Evolutionary conservation across 1,140 invertebrate species (phyloP), one percentile per base, ranked within the genome.

Genomic region (Acromyrmex charruanus): DNA sequence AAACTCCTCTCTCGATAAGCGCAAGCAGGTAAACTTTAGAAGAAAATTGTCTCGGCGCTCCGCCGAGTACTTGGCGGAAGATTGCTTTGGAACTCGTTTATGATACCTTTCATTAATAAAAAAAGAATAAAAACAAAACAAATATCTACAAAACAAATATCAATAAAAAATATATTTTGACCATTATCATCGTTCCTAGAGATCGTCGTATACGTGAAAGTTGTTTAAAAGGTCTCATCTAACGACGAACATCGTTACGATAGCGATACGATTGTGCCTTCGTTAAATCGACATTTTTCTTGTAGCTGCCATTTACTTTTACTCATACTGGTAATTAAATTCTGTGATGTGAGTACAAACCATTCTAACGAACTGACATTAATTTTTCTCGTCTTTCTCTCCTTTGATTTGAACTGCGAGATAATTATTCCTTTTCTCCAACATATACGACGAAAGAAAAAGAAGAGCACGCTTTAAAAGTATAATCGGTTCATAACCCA

Each of bases 61-160:
- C 25, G 35, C 14, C 68, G 53, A 31, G 55, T 55, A 51, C 69
- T 84, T 84, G 69, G 55, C 80, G 39, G 69, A 63, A 84, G 68
- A 84, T 84, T 84, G 21, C 69, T 84, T 84, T 49, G 69, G n/a
- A 84, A 84, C 69, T 84, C 80, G 55, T 74, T 82, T 74, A 84
- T 82, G 80, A 82, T 84, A 84, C 49, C 55, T 84, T 75, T 75
- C 69, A 75, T 84, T 75, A 84, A 84, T 71, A 61, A 58, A 55
- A 51, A 68, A 49, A 31, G 5, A 55, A 81, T 12, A 44, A 44
- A 44, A 44, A 10, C 39, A 9, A 44, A 44, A 44, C 10, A 44
- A 44, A 44, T 44, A 44, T 44, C 39, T 44, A 44, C 39, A 81
- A 81, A 72, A 21, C 58, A 75, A 49, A 75, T 75, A 28, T 84